Conservation (phyloP, 2,797 vertebrate species). For the Molossus alvarezi region DNA sequence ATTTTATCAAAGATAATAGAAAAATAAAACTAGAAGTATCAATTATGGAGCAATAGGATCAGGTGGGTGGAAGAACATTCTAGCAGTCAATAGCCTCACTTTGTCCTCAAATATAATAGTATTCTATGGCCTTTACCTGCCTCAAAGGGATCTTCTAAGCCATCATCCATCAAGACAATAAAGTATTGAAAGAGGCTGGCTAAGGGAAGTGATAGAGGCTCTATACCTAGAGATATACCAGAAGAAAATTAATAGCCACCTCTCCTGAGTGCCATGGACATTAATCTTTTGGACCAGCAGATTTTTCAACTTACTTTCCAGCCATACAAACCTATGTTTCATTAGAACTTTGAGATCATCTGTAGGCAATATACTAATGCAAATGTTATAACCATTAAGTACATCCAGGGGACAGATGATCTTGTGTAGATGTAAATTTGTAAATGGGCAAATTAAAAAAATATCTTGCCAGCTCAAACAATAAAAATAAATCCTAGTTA, state of each 20-base stretch:
- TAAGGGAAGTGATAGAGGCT: conserved; percentile 35
- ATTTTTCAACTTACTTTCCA: conserved; percentile 70
- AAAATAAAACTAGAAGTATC: conserved; percentile 45
- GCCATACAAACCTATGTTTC: conserved; percentile 41
- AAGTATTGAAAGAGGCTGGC: conserved; percentile 46
- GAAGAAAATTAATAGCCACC: conserved; percentile 48
- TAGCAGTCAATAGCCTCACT: conserved; percentile 46
- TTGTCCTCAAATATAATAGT: conserved; percentile 43
- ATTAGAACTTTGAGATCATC: conserved; percentile 55
- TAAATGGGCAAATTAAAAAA: conserved; percentile 63
- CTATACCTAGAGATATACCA: conserved; percentile 25
- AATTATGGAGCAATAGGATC: conserved; percentile 37
- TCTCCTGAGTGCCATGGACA: background rate
- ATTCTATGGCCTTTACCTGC: conserved; percentile 40
- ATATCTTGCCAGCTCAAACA: conserved; percentile 34
- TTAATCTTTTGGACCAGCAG: conserved; percentile 50
- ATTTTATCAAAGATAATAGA: conserved; percentile 29
- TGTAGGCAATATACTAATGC: conserved; percentile 61
- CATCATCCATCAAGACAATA: conserved; percentile 46
- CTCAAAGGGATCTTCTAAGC: conserved; percentile 48
- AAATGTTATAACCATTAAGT: conserved; percentile 57
- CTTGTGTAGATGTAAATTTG: conserved; percentile 53
- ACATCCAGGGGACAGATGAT: conserved; percentile 35
- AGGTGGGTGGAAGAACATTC: conserved; percentile 24
- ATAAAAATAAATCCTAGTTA: conserved; percentile 47